Base-by-base conservation (phyloP, 2,797 vertebrate species). In the Babyrousa celebensis region DNA sequence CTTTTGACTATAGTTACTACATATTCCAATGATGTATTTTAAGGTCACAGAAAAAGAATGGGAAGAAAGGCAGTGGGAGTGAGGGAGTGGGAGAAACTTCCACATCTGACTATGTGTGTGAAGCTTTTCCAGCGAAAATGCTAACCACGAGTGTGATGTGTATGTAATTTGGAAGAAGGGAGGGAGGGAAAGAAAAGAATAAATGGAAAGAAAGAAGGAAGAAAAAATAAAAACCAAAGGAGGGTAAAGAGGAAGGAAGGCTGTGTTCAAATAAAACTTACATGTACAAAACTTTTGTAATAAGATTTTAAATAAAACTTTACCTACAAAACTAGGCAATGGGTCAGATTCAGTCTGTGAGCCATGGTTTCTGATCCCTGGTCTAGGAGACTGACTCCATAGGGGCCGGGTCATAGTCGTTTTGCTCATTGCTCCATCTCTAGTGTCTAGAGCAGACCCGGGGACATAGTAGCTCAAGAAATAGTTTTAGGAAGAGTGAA, bases 261-360 rank as follows among this genome's bases (percentile, higher is more conserved):
- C 3, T n/a, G 5, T 80, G 27, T 94, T 52, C 58, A 75, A 95
- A 86, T 91, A 91, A 94, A 94, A 96, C 71, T 96, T 85, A 48
- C 9, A 48, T 48, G 43, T 48, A 48, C 9, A 48, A 48, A 48
- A 48, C 43, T 48, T 48, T 10, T 48, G 43, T 48, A 48, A 48
- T 48, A 48, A 48, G 43, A 48, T 10, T 94, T 52, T 52, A 75
- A 95, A 86, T 91, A 91, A 94, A 94, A 95, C 71, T 96, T 85
- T 88, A 92, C 88, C 94, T 89, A 74, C 10, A 95, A 84, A 80
- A 29, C 74, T 23, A 95, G n/a, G 20, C 17, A 23, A 36, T 18
- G 60, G 36, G 54, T 78, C 62, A 78, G 20, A 67, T 18, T 15
- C 36, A 56, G 68, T 32, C 89, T 21, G 52, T 0, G 3, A 82